Percentiles rank a stretch among this genome's conserved stretches.
Conservation (phyloP, 1,140 invertebrate species). For the Anagrus nilaparvatae region DNA sequence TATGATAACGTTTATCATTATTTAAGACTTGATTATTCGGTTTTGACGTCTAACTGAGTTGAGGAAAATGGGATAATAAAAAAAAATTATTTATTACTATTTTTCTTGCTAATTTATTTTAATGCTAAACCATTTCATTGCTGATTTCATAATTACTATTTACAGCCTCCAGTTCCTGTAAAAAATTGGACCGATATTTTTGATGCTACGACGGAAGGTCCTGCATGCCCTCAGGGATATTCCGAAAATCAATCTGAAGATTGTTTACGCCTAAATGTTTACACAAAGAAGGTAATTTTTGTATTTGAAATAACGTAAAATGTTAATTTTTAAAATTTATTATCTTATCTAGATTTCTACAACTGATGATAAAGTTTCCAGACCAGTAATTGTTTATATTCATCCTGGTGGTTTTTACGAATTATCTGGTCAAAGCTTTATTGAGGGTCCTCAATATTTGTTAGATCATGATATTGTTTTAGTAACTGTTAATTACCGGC, state of each 20-base stretch:
- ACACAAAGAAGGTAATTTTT: slow-evolving; percentile 39
- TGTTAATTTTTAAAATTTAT: no score
- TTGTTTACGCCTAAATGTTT: slow-evolving; percentile 58
- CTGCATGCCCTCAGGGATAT: slow-evolving; percentile 23
- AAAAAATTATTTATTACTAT: no score
- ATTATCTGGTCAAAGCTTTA: slow-evolving; percentile 39
- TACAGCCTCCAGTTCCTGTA: slow-evolving; percentile 42
- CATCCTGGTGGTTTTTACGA: slow-evolving; percentile 44
- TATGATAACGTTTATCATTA: no score
- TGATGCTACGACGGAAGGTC: slow-evolving; percentile 34
- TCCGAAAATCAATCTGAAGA: slow-evolving; percentile 43
- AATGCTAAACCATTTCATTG: no score
- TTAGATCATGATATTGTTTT: slow-evolving; percentile 52
- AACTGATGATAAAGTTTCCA: slow-evolving; percentile 11
- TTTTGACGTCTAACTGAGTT: no score
- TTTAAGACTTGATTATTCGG: no score
- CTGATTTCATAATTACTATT: no score
- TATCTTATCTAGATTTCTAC: background rate
- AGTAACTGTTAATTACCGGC: slow-evolving; percentile 58
- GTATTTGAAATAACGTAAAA: no score
- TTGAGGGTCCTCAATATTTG: slow-evolving; percentile 48
- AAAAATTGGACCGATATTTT: slow-evolving; percentile 41
- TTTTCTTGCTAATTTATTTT: no score
- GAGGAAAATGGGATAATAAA: no score
- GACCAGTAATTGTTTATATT: slow-evolving; percentile 48